Evolutionary conservation across 2,888 invertebrate species (phyloP).

Genomic region (Folsomia candida): DNA sequence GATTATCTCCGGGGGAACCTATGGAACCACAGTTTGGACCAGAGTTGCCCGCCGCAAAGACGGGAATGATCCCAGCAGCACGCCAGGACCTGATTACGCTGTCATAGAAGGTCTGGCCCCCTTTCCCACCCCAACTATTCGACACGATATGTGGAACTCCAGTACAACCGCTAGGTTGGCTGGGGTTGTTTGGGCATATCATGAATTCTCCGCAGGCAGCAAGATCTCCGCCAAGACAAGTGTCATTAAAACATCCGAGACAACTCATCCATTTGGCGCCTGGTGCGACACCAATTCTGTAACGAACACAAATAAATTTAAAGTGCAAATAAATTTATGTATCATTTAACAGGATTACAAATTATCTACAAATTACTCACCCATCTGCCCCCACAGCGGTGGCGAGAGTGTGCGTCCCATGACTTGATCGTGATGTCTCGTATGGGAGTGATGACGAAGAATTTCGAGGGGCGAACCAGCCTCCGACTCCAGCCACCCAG

Average conservation of each 20-base stretch:
- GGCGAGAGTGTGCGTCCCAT: not conserved
- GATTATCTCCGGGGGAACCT: constrained; percentile 28
- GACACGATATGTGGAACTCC: not conserved
- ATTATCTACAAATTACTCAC: not conserved
- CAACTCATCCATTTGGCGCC: constrained; percentile 30
- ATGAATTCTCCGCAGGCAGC: constrained; percentile 20
- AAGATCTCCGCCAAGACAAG: constrained; percentile 28
- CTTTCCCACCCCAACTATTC: constrained; percentile 4
- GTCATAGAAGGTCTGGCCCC: constrained; percentile 17
- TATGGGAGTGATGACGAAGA: not conserved
- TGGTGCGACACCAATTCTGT: constrained; percentile 34
- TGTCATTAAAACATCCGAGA: constrained; percentile 25
- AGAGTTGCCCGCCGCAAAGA: constrained; percentile 30
- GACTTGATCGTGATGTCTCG: not conserved
- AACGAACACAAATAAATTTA: not conserved
- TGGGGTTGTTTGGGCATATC: constrained; percentile 16
- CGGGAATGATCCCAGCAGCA: constrained; percentile 27
- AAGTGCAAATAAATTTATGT: too few species aligned
- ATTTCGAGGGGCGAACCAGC: not conserved
- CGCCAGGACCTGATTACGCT: constrained; percentile 19
- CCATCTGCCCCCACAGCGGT: not conserved
- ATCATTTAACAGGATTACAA: too few species aligned
- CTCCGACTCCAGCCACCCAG: not conserved
- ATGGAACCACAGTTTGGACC: not conserved
- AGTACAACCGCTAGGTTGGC: not conserved